phyloP scores from a whole-genome alignment of 2,797 vertebrate species.

The Notolabrus celidotus region DNA sequence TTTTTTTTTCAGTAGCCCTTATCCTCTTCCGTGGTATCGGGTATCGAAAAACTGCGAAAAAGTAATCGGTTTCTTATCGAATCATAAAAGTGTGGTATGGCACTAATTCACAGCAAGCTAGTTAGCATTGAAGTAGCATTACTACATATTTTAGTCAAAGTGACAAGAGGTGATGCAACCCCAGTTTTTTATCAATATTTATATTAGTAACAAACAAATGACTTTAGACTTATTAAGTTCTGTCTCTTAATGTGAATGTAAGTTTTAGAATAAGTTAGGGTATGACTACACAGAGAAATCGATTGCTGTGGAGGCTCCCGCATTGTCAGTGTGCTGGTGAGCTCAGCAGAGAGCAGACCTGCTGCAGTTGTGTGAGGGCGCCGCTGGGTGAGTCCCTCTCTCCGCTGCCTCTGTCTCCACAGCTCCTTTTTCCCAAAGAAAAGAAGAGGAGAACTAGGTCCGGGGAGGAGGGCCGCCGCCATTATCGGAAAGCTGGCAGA shows the following conservation, averaged over 20 bases:
- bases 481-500: slow-evolving; percentile 85
- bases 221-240: fast-evolving
- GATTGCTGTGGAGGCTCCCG: slow-evolving; percentile 30
- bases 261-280: neutral
- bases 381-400: slow-evolving; percentile 89
- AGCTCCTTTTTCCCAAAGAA: slow-evolving; percentile 85
- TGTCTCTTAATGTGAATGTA: neutral
- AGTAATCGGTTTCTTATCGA: too few relatives aligned
- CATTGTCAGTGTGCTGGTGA: slow-evolving; percentile 19
- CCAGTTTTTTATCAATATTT: too few relatives aligned
- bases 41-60: too few relatives aligned
- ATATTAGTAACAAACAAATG: neutral
- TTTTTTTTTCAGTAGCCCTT: too few relatives aligned
- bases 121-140: too few relatives aligned
- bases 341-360: slow-evolving; percentile 56
- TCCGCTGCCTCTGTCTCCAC: slow-evolving; percentile 78
- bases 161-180: neutral
- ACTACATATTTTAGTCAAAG: neutral
- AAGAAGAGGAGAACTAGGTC: slow-evolving; percentile 85
- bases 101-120: too few relatives aligned
- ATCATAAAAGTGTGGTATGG: too few relatives aligned
- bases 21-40: too few relatives aligned
- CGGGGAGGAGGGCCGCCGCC: slow-evolving; percentile 85
- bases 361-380: slow-evolving; percentile 87
- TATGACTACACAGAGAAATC: neutral